phyloP scores from a whole-genome alignment of 1,140 invertebrate species.

The Holcopasites calliopsidis region DNA sequence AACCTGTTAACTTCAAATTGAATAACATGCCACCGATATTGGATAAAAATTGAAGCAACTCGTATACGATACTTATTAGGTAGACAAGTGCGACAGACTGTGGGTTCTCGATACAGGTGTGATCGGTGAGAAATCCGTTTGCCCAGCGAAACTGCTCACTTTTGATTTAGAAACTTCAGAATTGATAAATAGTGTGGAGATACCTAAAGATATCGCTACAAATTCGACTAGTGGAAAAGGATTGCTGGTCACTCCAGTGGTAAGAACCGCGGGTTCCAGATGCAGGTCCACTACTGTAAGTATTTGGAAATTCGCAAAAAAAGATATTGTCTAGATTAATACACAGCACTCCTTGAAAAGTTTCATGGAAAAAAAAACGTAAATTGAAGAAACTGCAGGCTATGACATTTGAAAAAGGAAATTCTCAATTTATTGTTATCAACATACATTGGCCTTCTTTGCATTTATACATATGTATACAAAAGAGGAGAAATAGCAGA shows the following conservation, averaged over 20 bases:
- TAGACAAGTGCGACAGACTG: slow-evolving; percentile 78
- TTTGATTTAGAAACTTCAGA: slow-evolving; percentile 77
- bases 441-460: too few species aligned
- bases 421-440: too few species aligned
- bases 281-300: slow-evolving; percentile 44
- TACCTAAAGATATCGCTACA: slow-evolving; percentile 58
- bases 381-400: too few species aligned
- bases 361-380: too few species aligned
- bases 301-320: slow-evolving; percentile 7
- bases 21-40: too few species aligned
- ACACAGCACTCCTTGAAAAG: too few species aligned
- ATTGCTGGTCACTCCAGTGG: slow-evolving; percentile 58
- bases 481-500: too few species aligned
- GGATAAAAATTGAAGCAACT: background rate
- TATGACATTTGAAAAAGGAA: too few species aligned
- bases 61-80: slow-evolving; percentile 71
- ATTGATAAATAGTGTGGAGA: slow-evolving; percentile 73
- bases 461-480: too few species aligned
- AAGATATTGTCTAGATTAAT: too few species aligned
- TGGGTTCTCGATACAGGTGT: slow-evolving; percentile 80
- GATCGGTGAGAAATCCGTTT: slow-evolving; percentile 70
- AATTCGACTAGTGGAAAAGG: slow-evolving; percentile 51
- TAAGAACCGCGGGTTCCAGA: slow-evolving; percentile 45
- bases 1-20: too few species aligned
- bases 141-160: slow-evolving; percentile 77